Evolutionary conservation across 2,888 invertebrate genomes (phyloP), one percentile per base, ranked within the genome.

Genomic region (Lymantria dispar): DNA sequence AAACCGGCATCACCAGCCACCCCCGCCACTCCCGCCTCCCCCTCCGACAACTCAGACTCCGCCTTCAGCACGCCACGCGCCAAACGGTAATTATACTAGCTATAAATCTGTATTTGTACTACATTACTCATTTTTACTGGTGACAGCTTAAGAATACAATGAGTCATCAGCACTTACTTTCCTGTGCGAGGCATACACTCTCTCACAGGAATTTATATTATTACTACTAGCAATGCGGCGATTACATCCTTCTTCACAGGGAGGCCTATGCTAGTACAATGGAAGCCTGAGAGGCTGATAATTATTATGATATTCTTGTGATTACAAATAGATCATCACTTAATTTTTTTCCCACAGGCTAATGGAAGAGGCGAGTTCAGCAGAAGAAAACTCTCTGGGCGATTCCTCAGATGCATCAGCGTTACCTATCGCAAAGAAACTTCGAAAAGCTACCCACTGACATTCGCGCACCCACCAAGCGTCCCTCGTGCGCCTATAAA

Each of bases 301-400:
- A n/a, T n/a, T n/a, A n/a, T n/a, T n/a, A n/a, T n/a, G n/a, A n/a
- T n/a, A n/a, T n/a, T n/a, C n/a, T n/a, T n/a, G n/a, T n/a, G n/a
- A n/a, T n/a, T n/a, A n/a, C n/a, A n/a, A n/a, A n/a, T n/a, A n/a
- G n/a, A n/a, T n/a, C n/a, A n/a, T n/a, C n/a, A n/a, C 22, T 2
- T 22, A 3, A 22, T 22, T 22, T 22, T 22, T 22, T 2, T 22
- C 33, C 31, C 30, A 14, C 82, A 92, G 92, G 74, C 85, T 80
- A 83, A 78, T 90, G 73, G 91, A 91, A 71, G 92, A 91, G 66
- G 92, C 87, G 58, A 91, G 92, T 77, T 92, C 92, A 59, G 84
- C 90, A 56, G 91, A 92, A 74, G 93, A 93, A 80, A 92, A 88
- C 80, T 92, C 92, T 47, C 81, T 92, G 72, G 92, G 87, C 54